phyloP scores from a whole-genome alignment of 2,113 vertebrate genomes.

The Amphiprion ocellaris region DNA sequence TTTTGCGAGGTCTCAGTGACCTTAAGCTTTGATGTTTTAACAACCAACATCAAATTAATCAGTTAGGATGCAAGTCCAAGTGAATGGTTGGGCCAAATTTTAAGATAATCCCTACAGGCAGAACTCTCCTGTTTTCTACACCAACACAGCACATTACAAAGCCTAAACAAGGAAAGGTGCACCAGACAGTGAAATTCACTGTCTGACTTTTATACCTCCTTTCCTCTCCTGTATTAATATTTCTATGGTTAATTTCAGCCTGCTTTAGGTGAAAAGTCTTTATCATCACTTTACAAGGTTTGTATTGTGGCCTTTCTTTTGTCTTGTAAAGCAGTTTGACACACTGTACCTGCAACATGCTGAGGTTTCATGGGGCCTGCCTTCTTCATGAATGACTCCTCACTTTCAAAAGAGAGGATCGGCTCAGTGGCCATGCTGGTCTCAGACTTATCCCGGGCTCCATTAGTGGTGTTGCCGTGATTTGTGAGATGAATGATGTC shows the following conservation, averaged over 20 bases:
- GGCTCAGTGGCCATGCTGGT: constrained; percentile 80
- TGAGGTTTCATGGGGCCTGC: constrained; percentile 90
- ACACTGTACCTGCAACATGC: constrained; percentile 91
- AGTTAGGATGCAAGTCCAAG: too few relatives aligned
- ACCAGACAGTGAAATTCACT: too few relatives aligned
- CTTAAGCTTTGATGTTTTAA: too few relatives aligned
- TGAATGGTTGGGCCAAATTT: too few relatives aligned
- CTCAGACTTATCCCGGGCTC: constrained; percentile 82
- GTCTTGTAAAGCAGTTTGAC: not conserved
- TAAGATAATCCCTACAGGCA: too few relatives aligned
- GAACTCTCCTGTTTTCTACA: too few relatives aligned
- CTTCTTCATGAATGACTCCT: constrained; percentile 93
- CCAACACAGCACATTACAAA: too few relatives aligned
- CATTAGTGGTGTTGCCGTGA: constrained; percentile 79
- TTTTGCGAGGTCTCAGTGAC: too few relatives aligned
- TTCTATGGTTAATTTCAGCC: not conserved
- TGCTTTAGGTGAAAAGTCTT: not conserved
- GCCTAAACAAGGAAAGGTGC: too few relatives aligned
- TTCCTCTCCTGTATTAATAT: not conserved
- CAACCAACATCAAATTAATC: too few relatives aligned
- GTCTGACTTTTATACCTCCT: too few relatives aligned
- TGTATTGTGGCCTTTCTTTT: not conserved
- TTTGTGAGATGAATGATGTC: constrained; percentile 87
- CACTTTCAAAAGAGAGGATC: constrained; percentile 90
- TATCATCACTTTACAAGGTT: not conserved